Base-by-base conservation (phyloP, 1,140 invertebrate species). In the Drosophila equinoxialis region DNA sequence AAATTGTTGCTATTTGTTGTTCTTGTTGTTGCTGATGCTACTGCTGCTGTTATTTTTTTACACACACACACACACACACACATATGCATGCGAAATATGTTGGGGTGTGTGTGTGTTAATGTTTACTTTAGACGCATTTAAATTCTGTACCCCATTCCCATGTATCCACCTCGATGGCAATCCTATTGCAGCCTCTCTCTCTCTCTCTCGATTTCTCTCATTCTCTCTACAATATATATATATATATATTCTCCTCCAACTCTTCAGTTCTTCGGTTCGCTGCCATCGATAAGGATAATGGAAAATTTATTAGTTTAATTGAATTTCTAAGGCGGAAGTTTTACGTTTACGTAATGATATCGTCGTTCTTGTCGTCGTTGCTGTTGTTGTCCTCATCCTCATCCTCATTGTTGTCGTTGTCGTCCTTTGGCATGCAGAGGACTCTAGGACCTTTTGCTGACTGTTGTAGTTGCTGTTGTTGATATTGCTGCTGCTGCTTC, bases 281-380 rank as follows among this genome's bases (percentile, higher is more conserved):
- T 78, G 84, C 84, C 85, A 87, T 90, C 83, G 87, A 90, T 90
- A 90, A 90, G 87, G 89, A 90, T 90, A 90, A 90, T 91, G 87
- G 87, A 90, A 90, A 90, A 90, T 90, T 90, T 90, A 90, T 90
- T 90, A 90, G 83, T 90, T 90, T 90, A 90, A 90, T 90, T 90
- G 87, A 90, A 90, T 90, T 90, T 89, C 84, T 79, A 83, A 87
- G 87, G 84, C 84, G 84, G 84, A 87, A 87, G 84, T 87, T 87
- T 90, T 87, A 87, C 83, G 84, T 89, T 80, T 86, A 89, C 81
- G 83, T 87, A 89, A 87, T 87, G 84, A 89, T 90, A 87, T 87
- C 83, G 72, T 66, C 65, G 68, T 72, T 20, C 17, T 51, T 51
- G 17, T 51, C 20, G 45, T 51, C 45, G 45, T 51, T 30, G 30